These are phyloP conservation scores for Zosterops hypoxanthus DNA, from an alignment of 2,113 vertebrate species.

Conservation along the genomic window DNA sequence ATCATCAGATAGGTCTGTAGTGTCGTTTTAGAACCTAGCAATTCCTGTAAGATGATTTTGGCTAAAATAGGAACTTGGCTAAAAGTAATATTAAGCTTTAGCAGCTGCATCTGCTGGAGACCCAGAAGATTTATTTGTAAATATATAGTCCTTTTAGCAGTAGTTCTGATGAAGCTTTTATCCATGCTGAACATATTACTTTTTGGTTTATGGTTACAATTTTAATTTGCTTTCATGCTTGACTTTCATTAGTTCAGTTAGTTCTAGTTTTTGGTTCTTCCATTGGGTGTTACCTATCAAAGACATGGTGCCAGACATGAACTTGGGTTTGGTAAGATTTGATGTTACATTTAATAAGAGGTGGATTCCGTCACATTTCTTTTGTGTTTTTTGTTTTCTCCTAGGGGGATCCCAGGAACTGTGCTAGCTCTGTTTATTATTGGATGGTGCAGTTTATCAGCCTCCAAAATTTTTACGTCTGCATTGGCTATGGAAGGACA, in stretches of 20 bases:
- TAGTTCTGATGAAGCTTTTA: neutral
- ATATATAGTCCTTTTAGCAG: neutral
- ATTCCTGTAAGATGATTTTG: neutral
- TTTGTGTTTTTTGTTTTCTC: neutral
- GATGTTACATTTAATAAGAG: neutral
- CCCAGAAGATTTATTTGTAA: neutral
- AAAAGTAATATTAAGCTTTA: neutral
- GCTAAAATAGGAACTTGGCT: neutral
- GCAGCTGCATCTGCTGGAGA: neutral
- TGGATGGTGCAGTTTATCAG: constrained; percentile 89
- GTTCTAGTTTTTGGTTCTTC: neutral
- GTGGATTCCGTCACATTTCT: neutral
- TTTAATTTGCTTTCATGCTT: neutral
- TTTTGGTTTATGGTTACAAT: neutral
- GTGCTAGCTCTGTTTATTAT: constrained; percentile 75
- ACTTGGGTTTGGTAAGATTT: neutral
- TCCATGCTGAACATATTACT: neutral
- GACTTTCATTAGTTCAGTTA: neutral
- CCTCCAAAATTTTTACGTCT: constrained; percentile 90
- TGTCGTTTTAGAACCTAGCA: neutral
- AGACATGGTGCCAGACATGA: neutral
- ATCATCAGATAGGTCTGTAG: neutral
- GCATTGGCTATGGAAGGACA: constrained; percentile 89
- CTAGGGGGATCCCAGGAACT: constrained; percentile 78
- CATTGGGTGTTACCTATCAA: neutral